These are phyloP conservation scores for Atlantisia rogersi DNA, from an alignment of 2,113 vertebrate species.

Conservation along the genomic window DNA sequence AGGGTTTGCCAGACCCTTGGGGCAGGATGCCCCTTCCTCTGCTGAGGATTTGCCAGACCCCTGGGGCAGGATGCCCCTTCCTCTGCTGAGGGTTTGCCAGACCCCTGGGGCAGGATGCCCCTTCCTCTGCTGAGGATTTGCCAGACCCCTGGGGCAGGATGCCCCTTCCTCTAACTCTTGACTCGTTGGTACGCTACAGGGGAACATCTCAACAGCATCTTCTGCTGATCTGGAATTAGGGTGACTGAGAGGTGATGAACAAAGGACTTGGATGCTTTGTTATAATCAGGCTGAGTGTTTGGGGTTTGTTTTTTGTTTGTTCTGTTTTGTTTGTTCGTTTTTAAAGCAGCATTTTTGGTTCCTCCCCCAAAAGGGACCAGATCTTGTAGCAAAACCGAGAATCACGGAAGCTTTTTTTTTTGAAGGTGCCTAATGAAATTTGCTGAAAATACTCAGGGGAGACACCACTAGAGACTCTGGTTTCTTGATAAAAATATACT, in stretches of 20 bases:
- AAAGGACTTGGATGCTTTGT: neutral
- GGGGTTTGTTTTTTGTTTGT: neutral
- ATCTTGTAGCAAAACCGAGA: conserved; percentile 71
- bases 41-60: no score
- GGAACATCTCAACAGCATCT: conserved; percentile 45
- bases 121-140: neutral
- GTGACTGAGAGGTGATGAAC: neutral
- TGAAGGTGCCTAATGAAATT: conserved; percentile 76
- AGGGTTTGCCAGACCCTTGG: no score
- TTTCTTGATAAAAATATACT: conserved; percentile 30
- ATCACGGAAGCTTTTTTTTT: conserved; percentile 68
- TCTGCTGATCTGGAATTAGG: conserved; percentile 6
- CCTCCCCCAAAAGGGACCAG: conserved; percentile 35
- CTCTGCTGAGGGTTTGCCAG: neutral
- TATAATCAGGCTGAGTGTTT: neutral
- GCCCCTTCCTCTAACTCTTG: neutral
- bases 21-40: neutral
- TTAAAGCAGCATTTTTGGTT: conserved; percentile 63
- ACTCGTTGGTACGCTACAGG: neutral
- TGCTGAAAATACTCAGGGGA: conserved; percentile 76
- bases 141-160: neutral
- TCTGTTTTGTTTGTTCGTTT: neutral
- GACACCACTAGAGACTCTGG: conserved; percentile 68
- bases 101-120: neutral
- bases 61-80: neutral